Evolutionary conservation across 2,797 vertebrate species (phyloP).

Genomic region (Hapalemur alaotrensis): DNA sequence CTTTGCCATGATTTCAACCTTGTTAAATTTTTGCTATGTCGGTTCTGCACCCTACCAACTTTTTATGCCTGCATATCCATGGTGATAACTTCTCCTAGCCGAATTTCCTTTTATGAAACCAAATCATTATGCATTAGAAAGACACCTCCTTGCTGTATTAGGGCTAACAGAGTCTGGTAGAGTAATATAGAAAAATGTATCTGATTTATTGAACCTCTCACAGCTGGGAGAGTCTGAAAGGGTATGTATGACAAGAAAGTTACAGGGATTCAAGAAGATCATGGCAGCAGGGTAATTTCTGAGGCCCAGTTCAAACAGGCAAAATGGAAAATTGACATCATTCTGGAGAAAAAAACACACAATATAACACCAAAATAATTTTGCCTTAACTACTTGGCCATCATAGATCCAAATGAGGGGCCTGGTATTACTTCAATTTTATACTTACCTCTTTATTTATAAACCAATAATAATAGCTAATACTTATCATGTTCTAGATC

Average conservation of each 20-base stretch:
- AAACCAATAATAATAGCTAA: neutral
- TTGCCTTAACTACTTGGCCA: neutral
- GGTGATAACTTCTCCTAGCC: neutral
- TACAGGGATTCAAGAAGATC: neutral
- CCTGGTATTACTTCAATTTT: neutral
- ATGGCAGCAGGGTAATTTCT: neutral
- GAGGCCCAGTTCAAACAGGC: neutral
- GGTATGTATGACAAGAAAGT: neutral
- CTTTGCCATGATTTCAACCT: constrained; percentile 71
- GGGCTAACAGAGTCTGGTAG: constrained; percentile 17
- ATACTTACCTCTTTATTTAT: neutral
- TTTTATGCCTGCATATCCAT: constrained; percentile 30
- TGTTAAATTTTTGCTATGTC: constrained; percentile 37
- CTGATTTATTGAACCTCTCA: neutral
- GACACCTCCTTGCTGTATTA: neutral
- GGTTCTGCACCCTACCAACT: neutral
- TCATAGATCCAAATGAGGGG: neutral
- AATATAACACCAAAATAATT: neutral
- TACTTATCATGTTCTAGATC: neutral
- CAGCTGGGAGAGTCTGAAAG: neutral
- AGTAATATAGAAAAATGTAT: neutral
- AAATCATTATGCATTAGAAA: constrained; percentile 41
- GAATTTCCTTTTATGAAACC: constrained; percentile 42
- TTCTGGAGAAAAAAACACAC: neutral
- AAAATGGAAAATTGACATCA: neutral